Conservation (phyloP, 2,888 invertebrate genomes). For the Dioctria rufipes region DNA sequence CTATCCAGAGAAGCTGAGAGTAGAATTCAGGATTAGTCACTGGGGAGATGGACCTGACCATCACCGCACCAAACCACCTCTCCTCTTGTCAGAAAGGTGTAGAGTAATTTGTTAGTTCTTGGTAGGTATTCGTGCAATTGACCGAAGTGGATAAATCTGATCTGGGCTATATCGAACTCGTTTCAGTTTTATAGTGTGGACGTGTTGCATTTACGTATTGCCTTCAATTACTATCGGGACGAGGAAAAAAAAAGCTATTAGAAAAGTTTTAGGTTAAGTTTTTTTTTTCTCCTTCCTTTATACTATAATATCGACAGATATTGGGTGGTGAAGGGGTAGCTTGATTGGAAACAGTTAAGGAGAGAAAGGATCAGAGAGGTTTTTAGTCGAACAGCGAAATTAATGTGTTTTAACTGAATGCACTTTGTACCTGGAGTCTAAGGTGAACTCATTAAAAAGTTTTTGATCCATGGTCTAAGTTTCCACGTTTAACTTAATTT, state of each 20-base stretch:
- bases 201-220: constrained; percentile 47
- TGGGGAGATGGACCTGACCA: constrained; percentile 40
- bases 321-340: neutral
- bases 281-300: neutral
- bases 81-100: constrained; percentile 44
- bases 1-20: constrained; percentile 18
- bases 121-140: constrained; percentile 47
- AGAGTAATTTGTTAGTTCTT: constrained; percentile 47
- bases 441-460: too few species aligned
- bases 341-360: constrained; percentile 3
- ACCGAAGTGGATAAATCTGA: constrained; percentile 52
- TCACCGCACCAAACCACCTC: neutral
- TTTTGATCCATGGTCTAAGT: too few species aligned
- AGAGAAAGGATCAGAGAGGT: neutral
- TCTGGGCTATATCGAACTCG: constrained; percentile 48
- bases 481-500: too few species aligned
- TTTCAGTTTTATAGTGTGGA: constrained; percentile 50
- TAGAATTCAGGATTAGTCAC: constrained; percentile 45
- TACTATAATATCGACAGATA: neutral
- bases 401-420: neutral
- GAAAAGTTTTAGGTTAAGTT: constrained; percentile 27
- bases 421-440: neutral
- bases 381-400: neutral
- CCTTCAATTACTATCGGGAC: constrained; percentile 30
- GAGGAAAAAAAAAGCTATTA: constrained; percentile 23